phyloP scores from a whole-genome alignment of 2,797 vertebrate species.

The Calcarius lapponicus region DNA sequence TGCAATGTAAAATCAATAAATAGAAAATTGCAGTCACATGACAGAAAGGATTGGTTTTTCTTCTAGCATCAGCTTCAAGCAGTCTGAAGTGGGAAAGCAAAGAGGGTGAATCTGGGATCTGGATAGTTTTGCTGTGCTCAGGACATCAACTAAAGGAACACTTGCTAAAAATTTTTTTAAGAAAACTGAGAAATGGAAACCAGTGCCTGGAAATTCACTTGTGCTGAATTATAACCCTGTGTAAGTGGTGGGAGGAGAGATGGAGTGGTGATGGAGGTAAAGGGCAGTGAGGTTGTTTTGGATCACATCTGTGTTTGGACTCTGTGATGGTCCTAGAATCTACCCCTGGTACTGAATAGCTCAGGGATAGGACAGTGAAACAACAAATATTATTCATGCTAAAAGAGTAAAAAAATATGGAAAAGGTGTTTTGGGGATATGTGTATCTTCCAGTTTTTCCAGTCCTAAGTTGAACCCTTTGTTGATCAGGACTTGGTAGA shows the following conservation, averaged over 20 bases:
- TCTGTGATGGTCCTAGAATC: background rate
- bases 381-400: background rate
- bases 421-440: background rate
- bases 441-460: background rate
- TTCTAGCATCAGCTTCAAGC: background rate
- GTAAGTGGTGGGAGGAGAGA: background rate
- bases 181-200: background rate
- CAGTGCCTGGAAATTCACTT: background rate
- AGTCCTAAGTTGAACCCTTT: background rate
- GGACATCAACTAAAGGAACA: background rate
- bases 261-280: background rate
- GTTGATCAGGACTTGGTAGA: background rate
- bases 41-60: background rate
- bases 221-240: background rate
- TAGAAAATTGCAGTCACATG: background rate
- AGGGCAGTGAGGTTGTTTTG: background rate
- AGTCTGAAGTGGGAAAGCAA: background rate
- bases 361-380: background rate
- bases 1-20: background rate
- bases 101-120: background rate
- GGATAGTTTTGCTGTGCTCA: background rate
- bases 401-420: background rate
- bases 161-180: background rate
- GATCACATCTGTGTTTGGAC: background rate
- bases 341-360: background rate